Conservation (phyloP, 2,888 invertebrate genomes). For the Lissocephala sabroskyi region DNA sequence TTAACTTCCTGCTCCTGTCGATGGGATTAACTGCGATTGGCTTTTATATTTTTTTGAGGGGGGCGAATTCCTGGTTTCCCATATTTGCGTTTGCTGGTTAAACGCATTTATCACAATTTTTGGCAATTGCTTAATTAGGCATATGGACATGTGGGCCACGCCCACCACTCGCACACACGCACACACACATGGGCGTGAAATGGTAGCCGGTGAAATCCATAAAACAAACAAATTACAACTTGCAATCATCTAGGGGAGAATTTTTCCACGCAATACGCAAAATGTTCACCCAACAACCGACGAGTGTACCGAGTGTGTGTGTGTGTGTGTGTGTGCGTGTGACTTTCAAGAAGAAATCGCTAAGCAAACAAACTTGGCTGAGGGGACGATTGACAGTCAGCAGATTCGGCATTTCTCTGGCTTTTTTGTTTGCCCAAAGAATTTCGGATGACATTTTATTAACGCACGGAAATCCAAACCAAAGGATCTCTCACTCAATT, state of each 20-base stretch:
- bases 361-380: slow-evolving; percentile 38
- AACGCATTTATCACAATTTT: no score
- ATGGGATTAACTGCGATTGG: no score
- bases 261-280: slow-evolving; percentile 5
- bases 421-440: slow-evolving; percentile 38
- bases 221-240: slow-evolving; percentile 55
- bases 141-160: slow-evolving; percentile 16
- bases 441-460: no score
- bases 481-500: no score
- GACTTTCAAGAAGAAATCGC: slow-evolving; percentile 35
- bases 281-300: slow-evolving; percentile 1
- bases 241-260: no score
- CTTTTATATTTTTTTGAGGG: no score
- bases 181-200: slow-evolving; percentile 2
- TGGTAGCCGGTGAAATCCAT: slow-evolving; percentile 37
- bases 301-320: slow-evolving; percentile 3
- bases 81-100: no score
- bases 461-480: no score
- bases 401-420: slow-evolving; percentile 22
- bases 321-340: slow-evolving; percentile 7
- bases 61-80: no score
- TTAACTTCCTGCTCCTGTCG: no score
- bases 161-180: slow-evolving; percentile 1
- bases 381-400: slow-evolving; percentile 6
- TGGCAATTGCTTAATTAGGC: slow-evolving; percentile 46